phyloP scores from a whole-genome alignment of 2,888 invertebrate genomes.

The Coronaproctus castanopsis region DNA sequence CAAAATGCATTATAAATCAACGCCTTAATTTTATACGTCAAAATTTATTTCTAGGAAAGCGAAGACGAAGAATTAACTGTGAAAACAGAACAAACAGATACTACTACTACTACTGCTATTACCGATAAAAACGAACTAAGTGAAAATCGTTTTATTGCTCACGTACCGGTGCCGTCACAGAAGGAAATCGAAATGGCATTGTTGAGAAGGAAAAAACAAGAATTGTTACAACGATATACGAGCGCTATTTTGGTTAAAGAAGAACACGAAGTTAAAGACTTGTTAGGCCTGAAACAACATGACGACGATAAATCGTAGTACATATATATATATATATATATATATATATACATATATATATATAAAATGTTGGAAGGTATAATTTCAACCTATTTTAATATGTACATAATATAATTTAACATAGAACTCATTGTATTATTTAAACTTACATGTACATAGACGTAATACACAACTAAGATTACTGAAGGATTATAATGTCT shows the following conservation, averaged over 20 bases:
- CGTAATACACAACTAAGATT: no score
- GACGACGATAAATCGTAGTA: neutral
- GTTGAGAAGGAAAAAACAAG: slow-evolving; percentile 72
- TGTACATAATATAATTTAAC: no score
- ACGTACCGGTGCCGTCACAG: slow-evolving; percentile 84
- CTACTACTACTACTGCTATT: no score
- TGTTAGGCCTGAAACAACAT: neutral
- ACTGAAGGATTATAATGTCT: no score
- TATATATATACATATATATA: no score
- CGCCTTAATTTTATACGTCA: neutral
- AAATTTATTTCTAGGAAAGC: neutral
- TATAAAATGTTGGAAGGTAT: no score
- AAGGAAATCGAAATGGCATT: slow-evolving; percentile 85
- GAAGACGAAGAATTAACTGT: neutral
- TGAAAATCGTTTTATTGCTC: slow-evolving; percentile 45
- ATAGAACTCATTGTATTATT: no score
- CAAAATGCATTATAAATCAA: slow-evolving; percentile 5
- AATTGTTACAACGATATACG: slow-evolving; percentile 65
- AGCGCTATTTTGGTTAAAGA: slow-evolving; percentile 18
- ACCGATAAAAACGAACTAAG: no score
- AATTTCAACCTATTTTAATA: no score
- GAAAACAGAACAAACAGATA: neutral
- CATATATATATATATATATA: no score
- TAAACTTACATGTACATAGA: no score
- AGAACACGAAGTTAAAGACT: slow-evolving; percentile 25